Conservation (phyloP, 2,888 invertebrate genomes). For the Saturnia japonica region DNA sequence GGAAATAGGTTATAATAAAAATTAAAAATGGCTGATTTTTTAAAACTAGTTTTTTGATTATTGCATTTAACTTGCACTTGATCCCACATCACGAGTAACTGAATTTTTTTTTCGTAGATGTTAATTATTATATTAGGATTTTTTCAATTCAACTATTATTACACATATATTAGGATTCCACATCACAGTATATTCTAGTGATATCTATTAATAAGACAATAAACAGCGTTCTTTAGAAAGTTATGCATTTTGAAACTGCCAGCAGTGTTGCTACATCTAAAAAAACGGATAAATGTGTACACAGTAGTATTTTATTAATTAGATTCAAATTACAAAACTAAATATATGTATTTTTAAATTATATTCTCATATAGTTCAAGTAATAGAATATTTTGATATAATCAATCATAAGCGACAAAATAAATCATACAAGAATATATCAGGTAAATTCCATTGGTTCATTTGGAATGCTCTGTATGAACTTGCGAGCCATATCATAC, state of each 20-base stretch:
- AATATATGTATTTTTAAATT: too few relatives aligned
- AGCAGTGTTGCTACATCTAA: constrained; percentile 31
- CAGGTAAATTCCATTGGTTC: not conserved
- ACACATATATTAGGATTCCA: not conserved
- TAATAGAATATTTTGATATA: too few relatives aligned
- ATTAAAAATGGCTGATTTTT: constrained; percentile 32
- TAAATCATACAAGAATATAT: too few relatives aligned
- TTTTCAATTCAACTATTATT: not conserved
- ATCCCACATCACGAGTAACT: constrained; percentile 10
- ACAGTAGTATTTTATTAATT: too few relatives aligned
- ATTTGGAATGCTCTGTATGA: not conserved
- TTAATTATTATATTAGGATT: not conserved
- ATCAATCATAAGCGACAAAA: too few relatives aligned
- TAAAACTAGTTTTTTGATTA: constrained; percentile 56
- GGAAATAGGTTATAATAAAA: not conserved
- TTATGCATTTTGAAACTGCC: not conserved
- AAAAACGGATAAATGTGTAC: not conserved
- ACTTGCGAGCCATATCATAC: constrained; percentile 49
- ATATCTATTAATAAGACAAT: not conserved
- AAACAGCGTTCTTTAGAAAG: not conserved
- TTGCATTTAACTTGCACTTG: constrained; percentile 54
- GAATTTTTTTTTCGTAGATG: not conserved
- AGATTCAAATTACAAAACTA: too few relatives aligned
- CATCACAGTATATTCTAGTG: not conserved
- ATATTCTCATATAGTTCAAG: too few relatives aligned